Evolutionary conservation across 2,888 invertebrate species (phyloP).

Genomic region (Gryllus longicercus): DNA sequence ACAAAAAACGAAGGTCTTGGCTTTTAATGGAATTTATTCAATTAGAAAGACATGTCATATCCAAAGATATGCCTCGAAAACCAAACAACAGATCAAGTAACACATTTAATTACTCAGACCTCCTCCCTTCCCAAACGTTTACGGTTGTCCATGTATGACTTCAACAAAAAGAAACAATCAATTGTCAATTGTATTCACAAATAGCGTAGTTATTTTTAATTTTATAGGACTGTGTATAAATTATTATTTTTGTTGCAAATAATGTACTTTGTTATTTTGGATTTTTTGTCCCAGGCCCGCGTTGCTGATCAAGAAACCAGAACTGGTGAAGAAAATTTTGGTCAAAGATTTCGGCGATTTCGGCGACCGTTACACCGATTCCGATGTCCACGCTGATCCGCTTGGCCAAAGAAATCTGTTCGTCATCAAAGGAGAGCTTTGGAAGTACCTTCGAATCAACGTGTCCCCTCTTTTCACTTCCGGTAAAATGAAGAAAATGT

Average conservation of each 20-base stretch:
- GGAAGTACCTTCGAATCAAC: constrained; percentile 42
- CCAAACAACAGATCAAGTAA: too few relatives aligned
- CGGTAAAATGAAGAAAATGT: constrained; percentile 43
- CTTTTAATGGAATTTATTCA: too few relatives aligned
- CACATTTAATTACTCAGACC: too few relatives aligned
- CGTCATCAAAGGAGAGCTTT: constrained; percentile 39
- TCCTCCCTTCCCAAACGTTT: too few relatives aligned
- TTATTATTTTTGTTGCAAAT: background rate
- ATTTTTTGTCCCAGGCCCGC: constrained; percentile 31
- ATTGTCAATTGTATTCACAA: too few relatives aligned
- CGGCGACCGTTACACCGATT: constrained; percentile 31
- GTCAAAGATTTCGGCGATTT: constrained; percentile 36
- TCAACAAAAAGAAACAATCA: too few relatives aligned
- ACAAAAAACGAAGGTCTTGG: too few relatives aligned
- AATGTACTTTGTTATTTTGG: background rate
- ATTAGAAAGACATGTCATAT: too few relatives aligned
- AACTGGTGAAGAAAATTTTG: constrained; percentile 34
- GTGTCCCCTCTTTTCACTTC: constrained; percentile 44
- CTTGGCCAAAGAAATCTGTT: constrained; percentile 34
- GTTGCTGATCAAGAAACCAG: constrained; percentile 35
- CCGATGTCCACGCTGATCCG: constrained; percentile 32
- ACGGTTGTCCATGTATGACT: too few relatives aligned
- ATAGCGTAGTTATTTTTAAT: too few relatives aligned
- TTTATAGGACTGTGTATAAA: too few relatives aligned
- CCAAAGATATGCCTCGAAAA: too few relatives aligned